These are phyloP conservation scores for Perdita meconis DNA, from an alignment of 2,888 invertebrate genomes.

Conservation along the genomic window DNA sequence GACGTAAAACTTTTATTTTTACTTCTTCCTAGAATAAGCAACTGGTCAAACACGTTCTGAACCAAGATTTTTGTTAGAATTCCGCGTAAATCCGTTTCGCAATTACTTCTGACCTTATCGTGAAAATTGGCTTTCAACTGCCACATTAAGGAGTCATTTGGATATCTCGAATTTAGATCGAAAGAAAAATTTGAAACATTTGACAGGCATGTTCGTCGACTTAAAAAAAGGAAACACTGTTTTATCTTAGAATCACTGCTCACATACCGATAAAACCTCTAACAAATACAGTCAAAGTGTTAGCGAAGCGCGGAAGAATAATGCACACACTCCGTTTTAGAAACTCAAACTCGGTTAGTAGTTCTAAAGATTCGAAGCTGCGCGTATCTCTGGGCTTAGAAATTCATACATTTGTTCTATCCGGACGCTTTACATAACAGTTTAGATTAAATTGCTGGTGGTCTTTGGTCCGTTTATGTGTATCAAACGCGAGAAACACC, in stretches of 20 bases:
- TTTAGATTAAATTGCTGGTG: slow-evolving; percentile 2
- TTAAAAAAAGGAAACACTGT: too few species aligned
- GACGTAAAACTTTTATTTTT: not conserved
- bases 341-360: not conserved
- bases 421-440: slow-evolving; percentile 5
- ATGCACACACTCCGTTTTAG: not conserved
- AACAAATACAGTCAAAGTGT: not conserved
- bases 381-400: not conserved
- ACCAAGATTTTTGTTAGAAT: slow-evolving; percentile 21
- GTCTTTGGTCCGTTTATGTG: not conserved
- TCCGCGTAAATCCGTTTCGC: slow-evolving; percentile 2
- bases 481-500: not conserved
- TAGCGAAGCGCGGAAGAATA: not conserved
- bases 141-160: not conserved
- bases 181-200: too few species aligned
- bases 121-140: slow-evolving; percentile 8
- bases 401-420: not conserved
- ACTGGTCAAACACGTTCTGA: slow-evolving; percentile 49
- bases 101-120: slow-evolving; percentile 23
- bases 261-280: too few species aligned
- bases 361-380: not conserved
- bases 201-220: too few species aligned
- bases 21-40: not conserved
- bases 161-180: not conserved
- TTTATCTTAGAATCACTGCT: too few species aligned